Percentiles rank a stretch among this genome's conserved stretches.
Evolutionary conservation across 2,113 vertebrate genomes (phyloP).

Genomic region (Mirounga angustirostris): DNA sequence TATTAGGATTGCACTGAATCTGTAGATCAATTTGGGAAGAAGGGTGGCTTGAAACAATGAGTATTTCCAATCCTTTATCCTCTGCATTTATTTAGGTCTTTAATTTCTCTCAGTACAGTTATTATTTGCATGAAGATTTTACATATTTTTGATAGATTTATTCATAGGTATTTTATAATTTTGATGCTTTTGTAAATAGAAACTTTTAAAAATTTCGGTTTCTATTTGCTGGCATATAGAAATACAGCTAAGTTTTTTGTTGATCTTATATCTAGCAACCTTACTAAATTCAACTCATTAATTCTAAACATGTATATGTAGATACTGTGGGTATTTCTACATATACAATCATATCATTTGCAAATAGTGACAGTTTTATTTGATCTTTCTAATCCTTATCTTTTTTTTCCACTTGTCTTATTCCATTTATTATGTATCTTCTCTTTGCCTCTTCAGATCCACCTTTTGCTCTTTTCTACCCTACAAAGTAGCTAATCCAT

Average conservation of each 20-base stretch:
- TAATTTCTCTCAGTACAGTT: background rate
- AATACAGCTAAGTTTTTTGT: background rate
- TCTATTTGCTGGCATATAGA: background rate
- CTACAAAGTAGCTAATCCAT: background rate
- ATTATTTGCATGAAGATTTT: background rate
- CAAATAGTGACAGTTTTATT: background rate
- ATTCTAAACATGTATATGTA: background rate
- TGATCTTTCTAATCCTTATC: background rate
- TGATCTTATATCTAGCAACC: background rate
- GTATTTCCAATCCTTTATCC: background rate
- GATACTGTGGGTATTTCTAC: background rate
- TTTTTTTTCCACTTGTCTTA: background rate
- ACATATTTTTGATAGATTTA: slow-evolving; percentile 13
- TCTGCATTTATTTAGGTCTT: background rate
- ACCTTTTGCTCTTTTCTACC: background rate
- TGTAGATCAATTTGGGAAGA: background rate
- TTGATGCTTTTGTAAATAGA: background rate
- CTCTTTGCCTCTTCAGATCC: background rate
- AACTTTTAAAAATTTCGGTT: background rate
- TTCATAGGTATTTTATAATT: background rate
- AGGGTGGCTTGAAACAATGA: background rate
- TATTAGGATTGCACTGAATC: background rate
- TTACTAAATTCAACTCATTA: background rate
- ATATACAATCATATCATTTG: background rate
- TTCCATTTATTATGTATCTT: background rate